phyloP scores from a whole-genome alignment of 2,797 vertebrate species.

The Enteromius treurensis region DNA sequence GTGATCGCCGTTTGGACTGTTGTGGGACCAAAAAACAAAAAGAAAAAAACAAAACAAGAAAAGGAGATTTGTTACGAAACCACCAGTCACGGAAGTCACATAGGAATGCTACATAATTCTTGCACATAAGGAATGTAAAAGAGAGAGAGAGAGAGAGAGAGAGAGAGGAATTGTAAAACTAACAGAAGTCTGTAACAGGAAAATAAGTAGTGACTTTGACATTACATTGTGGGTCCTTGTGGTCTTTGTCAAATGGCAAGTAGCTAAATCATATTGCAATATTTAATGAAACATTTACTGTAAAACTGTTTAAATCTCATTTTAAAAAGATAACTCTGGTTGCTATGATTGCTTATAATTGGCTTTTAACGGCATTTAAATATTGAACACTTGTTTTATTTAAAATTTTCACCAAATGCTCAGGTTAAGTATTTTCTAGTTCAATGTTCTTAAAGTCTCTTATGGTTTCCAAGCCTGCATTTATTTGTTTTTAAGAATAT shows the following conservation, averaged over 20 bases:
- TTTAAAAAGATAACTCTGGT: neutral
- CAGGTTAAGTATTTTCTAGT: neutral
- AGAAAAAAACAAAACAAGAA: neutral
- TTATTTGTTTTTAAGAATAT: neutral
- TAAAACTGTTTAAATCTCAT: neutral
- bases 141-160: neutral
- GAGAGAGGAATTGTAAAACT: neutral
- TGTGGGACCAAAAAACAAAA: neutral
- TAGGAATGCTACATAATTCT: constrained; percentile 9
- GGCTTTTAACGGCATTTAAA: neutral
- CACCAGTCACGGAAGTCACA: constrained; percentile 31
- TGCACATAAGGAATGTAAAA: neutral
- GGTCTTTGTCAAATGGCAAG: neutral
- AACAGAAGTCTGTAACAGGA: neutral
- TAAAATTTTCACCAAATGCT: neutral
- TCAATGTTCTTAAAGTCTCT: neutral
- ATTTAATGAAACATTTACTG: neutral
- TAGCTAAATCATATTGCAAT: neutral
- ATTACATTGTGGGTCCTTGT: neutral
- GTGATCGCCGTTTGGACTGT: constrained; percentile 94
- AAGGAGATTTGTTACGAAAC: constrained; percentile 19
- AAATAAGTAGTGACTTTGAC: neutral
- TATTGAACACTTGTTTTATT: neutral
- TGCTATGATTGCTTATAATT: neutral
- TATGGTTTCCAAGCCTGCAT: neutral